Base-by-base conservation (phyloP, 2,888 invertebrate species). In the Thyatira batis region DNA sequence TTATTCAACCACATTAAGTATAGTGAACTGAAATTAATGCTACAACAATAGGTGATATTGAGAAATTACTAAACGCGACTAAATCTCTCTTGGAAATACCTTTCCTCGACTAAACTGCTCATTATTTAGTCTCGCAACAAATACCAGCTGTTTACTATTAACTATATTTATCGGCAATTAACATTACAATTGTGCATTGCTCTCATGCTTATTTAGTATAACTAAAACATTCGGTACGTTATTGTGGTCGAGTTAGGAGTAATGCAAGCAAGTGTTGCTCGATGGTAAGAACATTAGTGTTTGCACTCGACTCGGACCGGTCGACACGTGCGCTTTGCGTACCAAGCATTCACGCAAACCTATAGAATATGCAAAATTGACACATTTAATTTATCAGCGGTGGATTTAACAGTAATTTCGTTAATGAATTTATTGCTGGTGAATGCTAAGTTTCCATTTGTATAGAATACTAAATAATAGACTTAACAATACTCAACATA, bases 311-410 rank as follows among this genome's bases (percentile, higher is more conserved):
- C 39, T 39, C 39, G 39, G 39, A 39, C 39, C 39, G 39, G 39
- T 39, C 39, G 27, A 48, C 48, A 48, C 48, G 48, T 48, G 48
- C 48, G 48, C 27, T 20, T 48, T 27, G 48, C 48, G 17, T 48
- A 48, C 48, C 27, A 48, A 52, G 48, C 43, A 44, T 28, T 44
- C 43, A 48, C 39, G 39, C 21, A 25, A 49, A 49, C 25, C 20
- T 25, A 23, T 55, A 62, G 68, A 63, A 67, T 60, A 71, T 51
- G 56, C 33, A 4, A 58, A 55, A 50, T 30, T 23, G 1, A 30
- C 17, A 57, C 55, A 69, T 52, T 33, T 46, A 49, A 39, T 28
- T 43, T 51, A 55, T 55, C 49, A 55, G 46, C 49, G 45, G 51
- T 45, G 39, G 44, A 44, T 49, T 50, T n/a, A n/a, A n/a, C n/a